Evolutionary conservation across 1,140 invertebrate species (phyloP), one percentile per base, ranked within the genome.

Genomic region (Brachionus plicatilis): DNA sequence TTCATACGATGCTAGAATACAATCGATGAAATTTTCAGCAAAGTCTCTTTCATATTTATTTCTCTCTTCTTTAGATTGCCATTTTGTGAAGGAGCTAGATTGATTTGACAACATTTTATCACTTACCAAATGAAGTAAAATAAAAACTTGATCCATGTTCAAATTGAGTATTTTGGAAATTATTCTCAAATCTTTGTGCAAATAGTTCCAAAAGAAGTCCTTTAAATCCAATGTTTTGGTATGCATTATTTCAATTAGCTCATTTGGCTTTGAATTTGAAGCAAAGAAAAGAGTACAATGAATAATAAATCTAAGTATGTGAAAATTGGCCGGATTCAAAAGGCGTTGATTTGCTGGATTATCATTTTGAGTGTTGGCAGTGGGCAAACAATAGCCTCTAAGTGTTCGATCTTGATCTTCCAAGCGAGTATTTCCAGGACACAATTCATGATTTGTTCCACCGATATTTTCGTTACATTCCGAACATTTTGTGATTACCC

Each of bases 391-490:
- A 85, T 79, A 41, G 85, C 85, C 37, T 85, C 83, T 17, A 86
- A 85, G 17, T 86, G 53, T 29, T 7, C n/a, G 75, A 72, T 76
- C 70, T 86, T 86, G 86, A 6, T 12, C 37, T 12, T 85, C 85
- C 24, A 56, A 76, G 27, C 12, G 20, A 5, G 76, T 68, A 76
- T 88, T 88, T 60, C 82, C 85, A 11, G 37, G 17, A 47, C 68
- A 3, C 9, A 84, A 72, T 2, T 47, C 20, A 84, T 88, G 85
- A 66, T n/a, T 11, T 50, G 20, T 17, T 11, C 87, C 88, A 66
- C 88, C 88, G 68, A 88, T 88, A 11, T 86, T 45, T 45, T 68
- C 75, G 11, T 85, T 86, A 85, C 88, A 88, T n/a, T 85, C 79
- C n/a, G 80, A 85, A 86, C 88, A 88, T 45, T 53, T 84, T 17